phyloP scores from a whole-genome alignment of 1,140 invertebrate species.

The Drosophila sp. region DNA sequence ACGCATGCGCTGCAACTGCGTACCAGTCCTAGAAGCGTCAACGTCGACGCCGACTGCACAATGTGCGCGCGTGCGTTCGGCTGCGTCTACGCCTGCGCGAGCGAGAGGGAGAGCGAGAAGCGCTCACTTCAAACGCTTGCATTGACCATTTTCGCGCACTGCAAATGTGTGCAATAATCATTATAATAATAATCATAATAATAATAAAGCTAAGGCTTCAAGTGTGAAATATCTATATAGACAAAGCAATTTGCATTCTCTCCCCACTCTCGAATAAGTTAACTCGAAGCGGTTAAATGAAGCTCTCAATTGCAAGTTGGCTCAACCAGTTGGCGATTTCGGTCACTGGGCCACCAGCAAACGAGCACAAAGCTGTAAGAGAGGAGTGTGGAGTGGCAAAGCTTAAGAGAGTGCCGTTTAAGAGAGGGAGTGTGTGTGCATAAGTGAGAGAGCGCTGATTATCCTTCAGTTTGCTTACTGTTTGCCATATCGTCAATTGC shows the following conservation, averaged over 20 bases:
- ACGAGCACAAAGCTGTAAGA: not conserved
- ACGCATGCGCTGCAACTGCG: not conserved
- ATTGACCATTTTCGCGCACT: slow-evolving; percentile 30
- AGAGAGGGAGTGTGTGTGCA: not conserved
- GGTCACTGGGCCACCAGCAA: slow-evolving; percentile 56
- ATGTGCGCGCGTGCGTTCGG: not conserved
- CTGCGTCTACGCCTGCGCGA: slow-evolving; percentile 21
- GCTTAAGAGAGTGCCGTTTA: not conserved
- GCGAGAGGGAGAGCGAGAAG: too few species aligned
- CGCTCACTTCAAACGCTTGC: slow-evolving; percentile 24
- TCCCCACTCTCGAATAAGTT: not conserved
- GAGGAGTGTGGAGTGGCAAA: not conserved
- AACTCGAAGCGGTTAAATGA: not conserved
- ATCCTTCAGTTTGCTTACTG: slow-evolving; percentile 60
- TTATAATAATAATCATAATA: slow-evolving; percentile 23
- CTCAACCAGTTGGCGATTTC: slow-evolving; percentile 50
- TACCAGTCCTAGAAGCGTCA: slow-evolving; percentile 6
- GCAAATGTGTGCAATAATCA: slow-evolving; percentile 14
- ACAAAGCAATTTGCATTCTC: not conserved
- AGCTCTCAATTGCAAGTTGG: slow-evolving; percentile 45
- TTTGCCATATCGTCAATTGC: slow-evolving; percentile 60
- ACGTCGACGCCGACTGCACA: too few species aligned
- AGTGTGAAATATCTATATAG: slow-evolving; percentile 21
- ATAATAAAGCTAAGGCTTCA: slow-evolving; percentile 21
- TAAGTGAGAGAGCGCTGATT: slow-evolving; percentile 22